Percentiles rank a stretch among this genome's conserved stretches.
phyloP scores from a whole-genome alignment of 2,888 invertebrate genomes.

The Drosophila flavopinicola region DNA sequence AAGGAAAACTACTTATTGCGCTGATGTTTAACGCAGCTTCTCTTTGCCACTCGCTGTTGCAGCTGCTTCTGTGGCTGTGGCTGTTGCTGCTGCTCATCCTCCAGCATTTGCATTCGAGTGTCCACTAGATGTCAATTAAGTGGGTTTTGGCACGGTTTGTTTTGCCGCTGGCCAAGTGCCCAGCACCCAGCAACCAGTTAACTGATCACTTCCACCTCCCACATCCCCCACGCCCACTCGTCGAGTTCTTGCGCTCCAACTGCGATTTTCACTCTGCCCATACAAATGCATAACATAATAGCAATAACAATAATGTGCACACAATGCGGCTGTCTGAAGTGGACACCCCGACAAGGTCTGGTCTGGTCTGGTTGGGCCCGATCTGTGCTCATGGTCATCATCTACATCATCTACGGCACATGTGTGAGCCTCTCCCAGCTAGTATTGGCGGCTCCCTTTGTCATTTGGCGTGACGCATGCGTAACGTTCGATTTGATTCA shows the following conservation, averaged over 20 bases:
- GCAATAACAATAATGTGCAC: constrained; percentile 73
- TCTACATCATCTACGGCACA: constrained; percentile 31
- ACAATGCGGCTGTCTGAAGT: constrained; percentile 50
- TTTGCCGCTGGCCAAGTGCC: constrained; percentile 63
- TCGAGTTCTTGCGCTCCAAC: constrained; percentile 52
- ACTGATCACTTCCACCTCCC: constrained; percentile 19
- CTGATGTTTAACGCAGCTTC: constrained; percentile 71
- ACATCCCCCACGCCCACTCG: constrained; percentile 18
- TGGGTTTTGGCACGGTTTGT: constrained; percentile 76
- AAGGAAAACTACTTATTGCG: constrained; percentile 68
- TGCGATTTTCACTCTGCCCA: constrained; percentile 65
- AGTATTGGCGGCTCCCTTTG: constrained; percentile 68
- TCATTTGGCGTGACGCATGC: constrained; percentile 77
- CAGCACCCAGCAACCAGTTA: constrained; percentile 32
- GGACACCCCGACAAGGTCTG: constrained; percentile 19
- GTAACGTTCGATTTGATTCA: constrained; percentile 81
- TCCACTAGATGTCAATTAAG: constrained; percentile 83
- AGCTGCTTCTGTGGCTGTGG: constrained; percentile 11
- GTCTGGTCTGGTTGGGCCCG: constrained; percentile 10
- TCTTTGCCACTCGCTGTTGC: constrained; percentile 53
- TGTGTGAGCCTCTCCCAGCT: constrained; percentile 49
- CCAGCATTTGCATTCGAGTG: constrained; percentile 69
- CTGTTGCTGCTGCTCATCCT: constrained; percentile 27
- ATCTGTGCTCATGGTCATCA: constrained; percentile 23
- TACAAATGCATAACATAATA: constrained; percentile 75